These are phyloP conservation scores for Actenoides lindsayi DNA, from an alignment of 2,113 vertebrate genomes.

Conservation along the genomic window DNA sequence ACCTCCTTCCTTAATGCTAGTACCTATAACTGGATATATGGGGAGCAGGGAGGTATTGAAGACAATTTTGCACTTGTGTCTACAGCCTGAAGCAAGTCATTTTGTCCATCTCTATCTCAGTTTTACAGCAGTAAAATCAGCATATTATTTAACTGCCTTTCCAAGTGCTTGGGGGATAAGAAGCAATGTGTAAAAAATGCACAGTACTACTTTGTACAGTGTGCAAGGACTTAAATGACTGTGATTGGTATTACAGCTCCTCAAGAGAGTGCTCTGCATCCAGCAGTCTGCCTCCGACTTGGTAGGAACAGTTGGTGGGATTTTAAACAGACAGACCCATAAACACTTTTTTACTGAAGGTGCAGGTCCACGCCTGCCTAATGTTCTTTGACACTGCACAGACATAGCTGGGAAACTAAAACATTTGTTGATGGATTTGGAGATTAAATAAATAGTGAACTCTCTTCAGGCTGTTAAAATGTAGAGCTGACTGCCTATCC, in stretches of 20 bases:
- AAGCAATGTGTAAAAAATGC: neutral
- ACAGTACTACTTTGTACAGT: neutral
- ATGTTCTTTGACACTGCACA: conserved; percentile 34
- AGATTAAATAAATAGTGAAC: conserved; percentile 62
- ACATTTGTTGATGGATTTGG: conserved; percentile 50
- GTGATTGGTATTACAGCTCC: neutral
- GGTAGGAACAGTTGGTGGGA: neutral
- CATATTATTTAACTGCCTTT: neutral
- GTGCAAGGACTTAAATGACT: neutral
- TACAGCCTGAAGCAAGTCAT: neutral
- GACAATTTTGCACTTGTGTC: neutral
- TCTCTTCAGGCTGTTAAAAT: conserved; percentile 33
- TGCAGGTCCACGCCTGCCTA: neutral
- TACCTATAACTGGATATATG: neutral
- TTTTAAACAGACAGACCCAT: conserved; percentile 36
- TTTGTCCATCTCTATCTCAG: neutral
- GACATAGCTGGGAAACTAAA: neutral
- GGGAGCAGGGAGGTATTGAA: neutral
- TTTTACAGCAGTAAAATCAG: neutral
- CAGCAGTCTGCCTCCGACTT: neutral
- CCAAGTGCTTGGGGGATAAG: neutral
- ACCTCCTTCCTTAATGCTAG: neutral
- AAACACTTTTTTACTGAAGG: conserved; percentile 29
- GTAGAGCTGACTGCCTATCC: neutral
- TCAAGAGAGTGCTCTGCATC: neutral